Base-by-base conservation (phyloP, 2,113 vertebrate species). In the Ursus arctos region DNA sequence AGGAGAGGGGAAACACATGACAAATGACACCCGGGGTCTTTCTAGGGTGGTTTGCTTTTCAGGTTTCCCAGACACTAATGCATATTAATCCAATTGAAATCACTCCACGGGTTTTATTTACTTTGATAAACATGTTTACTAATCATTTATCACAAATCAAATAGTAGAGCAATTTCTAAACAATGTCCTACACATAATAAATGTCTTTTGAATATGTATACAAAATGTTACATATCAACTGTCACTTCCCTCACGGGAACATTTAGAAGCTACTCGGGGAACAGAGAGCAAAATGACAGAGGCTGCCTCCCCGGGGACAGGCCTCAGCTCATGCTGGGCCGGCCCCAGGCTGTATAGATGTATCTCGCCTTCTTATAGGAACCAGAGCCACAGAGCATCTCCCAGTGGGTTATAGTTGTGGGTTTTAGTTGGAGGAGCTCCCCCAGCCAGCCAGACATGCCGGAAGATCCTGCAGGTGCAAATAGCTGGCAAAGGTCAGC, bases 111-210 rank as follows among this genome's bases (percentile, higher is more conserved):
- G 86, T 57, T 74, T 6, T 72, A 21, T 95, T 88, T 77, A 88
- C 94, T 91, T 88, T 91, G 95, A 97, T 94, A 96, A 95, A 96
- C 87, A 91, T 85, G 71, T 96, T 97, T 92, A 71, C 92, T 97
- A 96, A 97, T 97, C 95, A 92, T 89, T 92, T 96, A 96, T 76
- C 95, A 88, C 92, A 96, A 97, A 97, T 94, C 92, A 96, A 97
- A 97, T 83, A 96, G 87, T 36, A 92, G 47, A 96, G 65, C 33
- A 36, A 81, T 96, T 96, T 96, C 90, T 84, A 86, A 95, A 94
- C 92, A 94, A 24, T 87, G 80, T 72, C 69, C 86, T 59, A 55
- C 83, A 84, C 49, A 90, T 90, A 95, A 92, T 92, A 94, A 96
- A 92, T 92, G 55, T 40, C 67, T 94, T 90, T 87, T 65, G 83